phyloP scores from a whole-genome alignment of 2,888 invertebrate genomes.

The Mythimna ferrago region DNA sequence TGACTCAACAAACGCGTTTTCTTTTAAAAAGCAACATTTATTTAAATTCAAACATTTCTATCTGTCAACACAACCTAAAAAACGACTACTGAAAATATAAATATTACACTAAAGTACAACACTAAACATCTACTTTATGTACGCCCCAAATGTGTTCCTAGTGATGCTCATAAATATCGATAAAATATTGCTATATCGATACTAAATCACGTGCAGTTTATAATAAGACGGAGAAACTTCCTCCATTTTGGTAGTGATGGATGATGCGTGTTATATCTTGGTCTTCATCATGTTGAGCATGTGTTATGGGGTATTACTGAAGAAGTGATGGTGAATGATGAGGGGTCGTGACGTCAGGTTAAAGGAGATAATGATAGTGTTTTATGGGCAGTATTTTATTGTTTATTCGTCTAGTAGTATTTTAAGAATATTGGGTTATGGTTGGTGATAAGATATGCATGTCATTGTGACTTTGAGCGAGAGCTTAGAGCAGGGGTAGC shows the following conservation, averaged over 20 bases:
- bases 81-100: constrained; percentile 44
- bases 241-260: constrained; percentile 60
- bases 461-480: too few relatives aligned
- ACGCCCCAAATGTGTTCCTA: constrained; percentile 61
- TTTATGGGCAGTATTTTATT: constrained; percentile 40
- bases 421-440: constrained; percentile 18
- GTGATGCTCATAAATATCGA: constrained; percentile 68
- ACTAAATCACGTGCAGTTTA: constrained; percentile 66
- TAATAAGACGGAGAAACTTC: constrained; percentile 61
- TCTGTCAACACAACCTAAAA: constrained; percentile 49
- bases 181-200: constrained; percentile 67
- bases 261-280: constrained; percentile 52
- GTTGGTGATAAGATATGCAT: not conserved
- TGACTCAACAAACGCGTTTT: not conserved
- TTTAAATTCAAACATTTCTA: constrained; percentile 32
- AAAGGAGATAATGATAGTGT: constrained; percentile 38
- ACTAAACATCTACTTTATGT: constrained; percentile 57
- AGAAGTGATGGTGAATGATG: constrained; percentile 55
- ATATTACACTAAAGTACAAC: constrained; percentile 48
- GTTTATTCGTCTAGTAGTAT: constrained; percentile 2
- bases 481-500: too few relatives aligned
- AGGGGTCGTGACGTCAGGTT: constrained; percentile 53
- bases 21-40: constrained; percentile 7
- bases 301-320: constrained; percentile 49
- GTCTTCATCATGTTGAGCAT: constrained; percentile 53